Percentiles rank a stretch among this genome's conserved stretches.
Evolutionary conservation across 1,140 invertebrate species (phyloP).

Genomic region (Venustaconcha ellipsiformis): DNA sequence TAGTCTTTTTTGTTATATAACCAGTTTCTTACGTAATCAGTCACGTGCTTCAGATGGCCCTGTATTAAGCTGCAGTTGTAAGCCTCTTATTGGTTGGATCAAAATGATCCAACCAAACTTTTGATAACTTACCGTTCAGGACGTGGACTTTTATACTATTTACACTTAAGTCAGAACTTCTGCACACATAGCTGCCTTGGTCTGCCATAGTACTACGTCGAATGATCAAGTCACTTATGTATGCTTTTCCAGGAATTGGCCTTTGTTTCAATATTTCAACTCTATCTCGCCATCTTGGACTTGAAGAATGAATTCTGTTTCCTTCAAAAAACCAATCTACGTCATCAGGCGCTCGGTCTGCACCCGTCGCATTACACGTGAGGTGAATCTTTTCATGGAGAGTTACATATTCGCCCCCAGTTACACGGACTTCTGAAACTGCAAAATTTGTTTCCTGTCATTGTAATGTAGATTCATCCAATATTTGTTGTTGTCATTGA

Average conservation of each 20-base stretch:
- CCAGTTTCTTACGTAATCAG: too few relatives aligned
- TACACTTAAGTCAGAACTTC: conserved; percentile 41
- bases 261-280: conserved; percentile 30
- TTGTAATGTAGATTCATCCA: too few relatives aligned
- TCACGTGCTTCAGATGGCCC: too few relatives aligned
- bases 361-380: conserved; percentile 45
- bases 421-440: conserved; percentile 35
- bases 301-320: conserved; percentile 30
- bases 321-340: conserved; percentile 51
- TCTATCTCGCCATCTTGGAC: conserved; percentile 32
- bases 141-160: conserved; percentile 40
- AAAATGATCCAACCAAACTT: too few relatives aligned
- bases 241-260: conserved; percentile 33
- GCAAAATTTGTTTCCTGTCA: background rate
- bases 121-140: conserved; percentile 36
- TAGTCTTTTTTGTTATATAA: too few relatives aligned
- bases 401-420: conserved; percentile 33
- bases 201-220: conserved; percentile 35
- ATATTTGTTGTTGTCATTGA: too few relatives aligned
- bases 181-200: conserved; percentile 46
- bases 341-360: conserved; percentile 39
- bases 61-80: too few relatives aligned
- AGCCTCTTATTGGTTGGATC: too few relatives aligned
- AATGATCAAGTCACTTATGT: conserved; percentile 43
- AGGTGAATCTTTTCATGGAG: conserved; percentile 33